These are phyloP conservation scores for Colletes collaris DNA, from an alignment of 2,888 invertebrate species.

Conservation along the genomic window DNA sequence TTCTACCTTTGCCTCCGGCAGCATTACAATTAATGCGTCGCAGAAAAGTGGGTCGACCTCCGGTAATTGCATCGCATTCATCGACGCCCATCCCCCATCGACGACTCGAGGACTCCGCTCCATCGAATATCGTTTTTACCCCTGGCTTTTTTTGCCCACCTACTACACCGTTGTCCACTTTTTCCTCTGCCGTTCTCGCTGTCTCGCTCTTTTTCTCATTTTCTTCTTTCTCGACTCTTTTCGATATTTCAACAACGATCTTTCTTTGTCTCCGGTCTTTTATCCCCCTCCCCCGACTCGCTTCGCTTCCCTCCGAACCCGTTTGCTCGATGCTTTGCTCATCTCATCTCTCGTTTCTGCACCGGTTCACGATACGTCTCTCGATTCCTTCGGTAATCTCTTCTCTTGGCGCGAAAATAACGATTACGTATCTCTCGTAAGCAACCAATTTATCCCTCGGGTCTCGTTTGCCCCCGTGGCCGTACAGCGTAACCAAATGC, in stretches of 20 bases:
- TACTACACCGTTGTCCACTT: neutral
- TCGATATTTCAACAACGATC: constrained; percentile 30
- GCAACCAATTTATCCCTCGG: no score
- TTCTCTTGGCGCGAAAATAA: neutral
- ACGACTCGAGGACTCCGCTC: constrained; percentile 12
- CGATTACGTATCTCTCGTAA: neutral
- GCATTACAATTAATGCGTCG: constrained; percentile 66
- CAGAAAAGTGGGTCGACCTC: constrained; percentile 60
- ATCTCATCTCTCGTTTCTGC: neutral
- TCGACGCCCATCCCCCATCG: constrained; percentile 30
- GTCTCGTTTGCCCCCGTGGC: no score
- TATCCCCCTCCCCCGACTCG: neutral
- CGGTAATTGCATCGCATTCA: constrained; percentile 68
- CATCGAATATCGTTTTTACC: constrained; percentile 34
- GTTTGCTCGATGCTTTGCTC: neutral
- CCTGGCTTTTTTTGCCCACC: neutral
- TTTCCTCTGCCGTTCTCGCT: neutral
- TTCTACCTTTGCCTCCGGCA: constrained; percentile 2
- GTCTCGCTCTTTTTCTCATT: constrained; percentile 3
- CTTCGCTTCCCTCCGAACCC: neutral
- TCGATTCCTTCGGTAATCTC: neutral
- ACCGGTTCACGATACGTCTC: neutral
- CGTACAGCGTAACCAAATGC: no score
- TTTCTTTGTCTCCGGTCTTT: neutral
- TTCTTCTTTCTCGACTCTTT: constrained; percentile 18